Conservation (phyloP, 2,797 vertebrate species). For the Iguana delicatissima region DNA sequence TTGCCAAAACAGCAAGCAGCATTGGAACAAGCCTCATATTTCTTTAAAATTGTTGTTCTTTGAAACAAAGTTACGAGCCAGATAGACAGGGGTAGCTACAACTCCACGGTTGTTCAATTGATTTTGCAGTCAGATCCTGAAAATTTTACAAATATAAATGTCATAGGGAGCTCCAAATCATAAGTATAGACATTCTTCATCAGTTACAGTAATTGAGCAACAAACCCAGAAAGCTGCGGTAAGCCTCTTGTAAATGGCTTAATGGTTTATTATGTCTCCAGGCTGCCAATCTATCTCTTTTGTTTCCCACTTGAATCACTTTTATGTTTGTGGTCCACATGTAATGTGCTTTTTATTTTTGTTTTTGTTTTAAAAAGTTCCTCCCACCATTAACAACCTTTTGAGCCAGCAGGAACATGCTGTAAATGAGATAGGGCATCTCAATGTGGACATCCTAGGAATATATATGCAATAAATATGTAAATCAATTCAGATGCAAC, state of each 20-base stretch:
- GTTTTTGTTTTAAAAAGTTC: slow-evolving; percentile 40
- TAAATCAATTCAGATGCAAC: slow-evolving; percentile 60
- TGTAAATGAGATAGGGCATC: slow-evolving; percentile 52
- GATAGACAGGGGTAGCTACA: slow-evolving; percentile 5
- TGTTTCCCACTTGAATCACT: slow-evolving; percentile 60
- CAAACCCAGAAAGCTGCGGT: slow-evolving; percentile 48
- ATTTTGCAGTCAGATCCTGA: slow-evolving; percentile 34
- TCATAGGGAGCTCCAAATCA: slow-evolving; percentile 47
- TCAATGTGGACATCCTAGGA: slow-evolving; percentile 43
- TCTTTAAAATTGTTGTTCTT: background rate
- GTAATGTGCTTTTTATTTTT: slow-evolving; percentile 36
- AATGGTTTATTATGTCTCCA: slow-evolving; percentile 66
- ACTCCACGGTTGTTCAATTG: slow-evolving; percentile 14
- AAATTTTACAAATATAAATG: slow-evolving; percentile 54
- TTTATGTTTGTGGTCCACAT: slow-evolving; percentile 54
- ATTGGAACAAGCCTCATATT: background rate
- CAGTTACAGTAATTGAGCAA: slow-evolving; percentile 65
- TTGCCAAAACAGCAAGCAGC: background rate
- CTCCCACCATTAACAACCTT: slow-evolving; percentile 59
- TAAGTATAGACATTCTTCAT: slow-evolving; percentile 66
- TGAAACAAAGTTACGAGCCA: slow-evolving; percentile 10
- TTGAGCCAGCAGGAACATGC: slow-evolving; percentile 57
- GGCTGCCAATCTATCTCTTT: slow-evolving; percentile 56
- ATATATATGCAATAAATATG: slow-evolving; percentile 67
- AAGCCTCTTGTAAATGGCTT: slow-evolving; percentile 60